These are phyloP conservation scores for Portunus trituberculatus DNA, from an alignment of 1,140 invertebrate species.

Conservation along the genomic window DNA sequence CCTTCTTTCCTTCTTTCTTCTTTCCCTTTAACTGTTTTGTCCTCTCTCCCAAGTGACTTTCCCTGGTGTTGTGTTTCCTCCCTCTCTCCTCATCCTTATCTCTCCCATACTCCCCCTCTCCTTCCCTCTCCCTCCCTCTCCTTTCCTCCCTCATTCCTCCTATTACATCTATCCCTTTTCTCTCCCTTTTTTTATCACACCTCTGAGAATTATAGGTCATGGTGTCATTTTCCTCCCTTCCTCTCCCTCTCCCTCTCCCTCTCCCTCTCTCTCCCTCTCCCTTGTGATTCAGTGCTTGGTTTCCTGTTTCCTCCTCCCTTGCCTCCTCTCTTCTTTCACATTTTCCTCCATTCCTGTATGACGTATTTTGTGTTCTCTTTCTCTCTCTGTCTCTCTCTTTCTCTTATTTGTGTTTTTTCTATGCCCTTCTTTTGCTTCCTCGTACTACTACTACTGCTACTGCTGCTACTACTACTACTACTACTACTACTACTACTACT, in stretches of 20 bases:
- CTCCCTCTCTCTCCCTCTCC: too few species aligned
- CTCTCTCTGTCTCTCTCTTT: not conserved
- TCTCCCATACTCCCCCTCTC: too few species aligned
- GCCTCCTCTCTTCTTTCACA: not conserved
- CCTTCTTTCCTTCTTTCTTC: too few species aligned
- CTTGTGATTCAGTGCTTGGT: too few species aligned
- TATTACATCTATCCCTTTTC: too few species aligned
- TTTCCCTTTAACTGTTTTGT: too few species aligned
- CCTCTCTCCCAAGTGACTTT: too few species aligned
- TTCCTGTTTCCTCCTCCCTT: not conserved
- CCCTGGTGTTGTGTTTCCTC: not conserved
- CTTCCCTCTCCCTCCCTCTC: not conserved
- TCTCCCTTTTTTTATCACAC: too few species aligned
- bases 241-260: not conserved
- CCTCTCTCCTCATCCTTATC: not conserved
- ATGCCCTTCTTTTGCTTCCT: not conserved
- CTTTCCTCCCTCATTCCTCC: not conserved
- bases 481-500: constrained; percentile 1
- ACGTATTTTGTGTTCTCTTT: not conserved
- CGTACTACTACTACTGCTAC: not conserved
- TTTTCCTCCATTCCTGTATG: not conserved
- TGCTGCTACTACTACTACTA: constrained; percentile 35
- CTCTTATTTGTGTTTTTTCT: too few species aligned
- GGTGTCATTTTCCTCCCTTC: not conserved
- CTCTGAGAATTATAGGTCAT: too few species aligned